A percentile compares a stretch with the other conserved stretches of the same genome.
Evolutionary conservation across 2,888 invertebrate species (phyloP).

Genomic region (Mesorhabditis belari): DNA sequence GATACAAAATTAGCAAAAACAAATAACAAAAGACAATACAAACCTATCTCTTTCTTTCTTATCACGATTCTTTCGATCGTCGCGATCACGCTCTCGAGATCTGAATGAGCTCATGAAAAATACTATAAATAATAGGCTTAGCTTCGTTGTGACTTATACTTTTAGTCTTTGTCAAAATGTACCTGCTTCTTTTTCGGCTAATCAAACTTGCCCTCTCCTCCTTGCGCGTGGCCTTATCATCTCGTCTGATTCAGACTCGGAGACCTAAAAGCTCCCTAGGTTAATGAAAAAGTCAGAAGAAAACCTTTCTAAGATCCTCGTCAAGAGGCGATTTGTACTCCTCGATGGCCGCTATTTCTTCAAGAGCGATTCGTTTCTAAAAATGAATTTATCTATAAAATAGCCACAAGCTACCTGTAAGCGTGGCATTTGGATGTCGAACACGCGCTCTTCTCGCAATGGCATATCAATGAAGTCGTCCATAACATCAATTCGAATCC

Average conservation of each 20-base stretch:
- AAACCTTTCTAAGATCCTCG: conserved; percentile 65
- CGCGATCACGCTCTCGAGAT: conserved; percentile 54
- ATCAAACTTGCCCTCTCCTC: background rate
- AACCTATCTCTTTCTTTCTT: conserved; percentile 1
- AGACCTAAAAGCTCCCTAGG: background rate
- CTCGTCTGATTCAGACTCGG: conserved; percentile 5
- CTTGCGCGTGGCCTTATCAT: background rate
- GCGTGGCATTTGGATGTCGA: conserved; percentile 90
- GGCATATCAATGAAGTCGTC: conserved; percentile 95
- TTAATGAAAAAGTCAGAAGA: background rate
- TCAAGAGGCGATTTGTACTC: conserved; percentile 81
- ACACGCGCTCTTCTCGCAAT: conserved; percentile 81
- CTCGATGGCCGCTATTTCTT: conserved; percentile 89
- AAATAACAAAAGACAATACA: background rate
- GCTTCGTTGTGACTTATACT: background rate
- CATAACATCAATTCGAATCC: conserved; percentile 82
- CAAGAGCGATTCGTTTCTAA: conserved; percentile 60
- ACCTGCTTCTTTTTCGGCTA: background rate
- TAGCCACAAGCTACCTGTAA: conserved; percentile 60
- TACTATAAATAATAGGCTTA: no score
- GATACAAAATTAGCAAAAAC: no score
- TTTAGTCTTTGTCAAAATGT: background rate
- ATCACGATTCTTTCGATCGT: conserved; percentile 43
- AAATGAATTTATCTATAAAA: conserved; percentile 5
- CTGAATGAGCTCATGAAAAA: no score